Conservation (phyloP, 2,888 invertebrate species). For the Teinopalpus imperialis region DNA sequence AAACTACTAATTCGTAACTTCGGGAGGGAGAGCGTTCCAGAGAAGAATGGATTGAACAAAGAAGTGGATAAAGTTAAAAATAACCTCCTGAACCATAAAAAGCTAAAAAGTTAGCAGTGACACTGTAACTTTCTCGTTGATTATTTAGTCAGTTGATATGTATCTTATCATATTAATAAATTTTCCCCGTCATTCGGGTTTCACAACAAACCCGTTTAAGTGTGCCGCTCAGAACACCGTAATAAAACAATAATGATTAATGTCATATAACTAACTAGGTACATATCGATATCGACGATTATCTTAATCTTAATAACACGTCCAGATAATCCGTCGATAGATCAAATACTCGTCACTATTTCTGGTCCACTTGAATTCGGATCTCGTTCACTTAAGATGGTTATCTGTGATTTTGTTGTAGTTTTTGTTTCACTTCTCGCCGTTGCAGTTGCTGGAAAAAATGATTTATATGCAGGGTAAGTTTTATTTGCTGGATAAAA, state of each 20-base stretch:
- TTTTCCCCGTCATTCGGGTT: no score
- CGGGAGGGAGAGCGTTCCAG: no score
- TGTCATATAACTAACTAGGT: conserved; percentile 11
- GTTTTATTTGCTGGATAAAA: background rate
- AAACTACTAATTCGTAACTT: no score
- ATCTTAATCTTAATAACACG: background rate
- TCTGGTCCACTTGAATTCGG: background rate
- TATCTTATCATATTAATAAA: no score
- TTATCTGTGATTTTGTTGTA: background rate
- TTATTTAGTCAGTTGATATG: no score
- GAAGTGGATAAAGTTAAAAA: no score
- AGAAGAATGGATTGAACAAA: no score
- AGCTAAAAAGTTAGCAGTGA: no score
- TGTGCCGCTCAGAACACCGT: background rate
- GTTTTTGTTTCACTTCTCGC: background rate
- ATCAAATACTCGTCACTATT: background rate
- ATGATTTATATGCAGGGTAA: conserved; percentile 30
- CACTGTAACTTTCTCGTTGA: no score
- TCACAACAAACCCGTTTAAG: no score
- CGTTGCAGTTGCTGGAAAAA: conserved; percentile 26
- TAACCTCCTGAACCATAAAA: no score
- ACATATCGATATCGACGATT: conserved; percentile 2
- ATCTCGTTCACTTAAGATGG: conserved; percentile 2
- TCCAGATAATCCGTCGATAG: conserved; percentile 1
- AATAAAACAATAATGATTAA: conserved; percentile 12